These are phyloP conservation scores for Blastobasis lacticolella DNA, from an alignment of 2,888 invertebrate species.

Conservation along the genomic window DNA sequence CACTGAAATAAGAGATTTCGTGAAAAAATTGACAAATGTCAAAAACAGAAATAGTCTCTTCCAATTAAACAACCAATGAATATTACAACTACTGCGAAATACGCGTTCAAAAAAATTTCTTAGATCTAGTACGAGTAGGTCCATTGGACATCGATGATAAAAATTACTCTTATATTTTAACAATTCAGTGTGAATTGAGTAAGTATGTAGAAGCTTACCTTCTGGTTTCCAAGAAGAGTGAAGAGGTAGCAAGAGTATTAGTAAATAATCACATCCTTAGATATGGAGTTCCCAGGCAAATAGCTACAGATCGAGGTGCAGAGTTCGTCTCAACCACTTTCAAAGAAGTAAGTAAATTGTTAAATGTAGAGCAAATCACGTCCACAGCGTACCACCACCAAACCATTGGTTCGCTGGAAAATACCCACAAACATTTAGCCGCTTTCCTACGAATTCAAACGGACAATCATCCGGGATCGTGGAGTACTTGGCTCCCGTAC, in stretches of 20 bases:
- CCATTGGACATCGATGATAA: not conserved
- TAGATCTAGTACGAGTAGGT: slow-evolving; percentile 1
- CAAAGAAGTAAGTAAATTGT: slow-evolving; percentile 9
- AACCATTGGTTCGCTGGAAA: slow-evolving; percentile 12
- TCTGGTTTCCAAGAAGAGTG: not conserved
- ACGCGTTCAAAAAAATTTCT: slow-evolving; percentile 4
- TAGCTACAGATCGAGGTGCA: slow-evolving; percentile 5
- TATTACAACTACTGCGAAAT: slow-evolving; percentile 7
- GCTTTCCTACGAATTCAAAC: too few species aligned
- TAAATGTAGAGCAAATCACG: slow-evolving; percentile 7
- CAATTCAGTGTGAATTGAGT: slow-evolving; percentile 5
- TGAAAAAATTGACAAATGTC: not conserved
- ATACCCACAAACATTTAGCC: too few species aligned
- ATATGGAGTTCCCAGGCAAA: slow-evolving; percentile 6
- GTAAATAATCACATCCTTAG: slow-evolving; percentile 3
- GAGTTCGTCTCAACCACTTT: slow-evolving; percentile 10
- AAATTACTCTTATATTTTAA: slow-evolving; percentile 4
- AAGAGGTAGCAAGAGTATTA: not conserved
- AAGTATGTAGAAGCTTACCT: slow-evolving; percentile 5
- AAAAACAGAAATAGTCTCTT: not conserved
- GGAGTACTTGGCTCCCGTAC: too few species aligned
- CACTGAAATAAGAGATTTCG: too few species aligned
- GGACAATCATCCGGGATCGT: too few species aligned
- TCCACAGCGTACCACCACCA: slow-evolving; percentile 15
- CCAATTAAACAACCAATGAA: slow-evolving; percentile 1